phyloP scores from a whole-genome alignment of 2,888 invertebrate genomes.

The Smittia sp. region DNA sequence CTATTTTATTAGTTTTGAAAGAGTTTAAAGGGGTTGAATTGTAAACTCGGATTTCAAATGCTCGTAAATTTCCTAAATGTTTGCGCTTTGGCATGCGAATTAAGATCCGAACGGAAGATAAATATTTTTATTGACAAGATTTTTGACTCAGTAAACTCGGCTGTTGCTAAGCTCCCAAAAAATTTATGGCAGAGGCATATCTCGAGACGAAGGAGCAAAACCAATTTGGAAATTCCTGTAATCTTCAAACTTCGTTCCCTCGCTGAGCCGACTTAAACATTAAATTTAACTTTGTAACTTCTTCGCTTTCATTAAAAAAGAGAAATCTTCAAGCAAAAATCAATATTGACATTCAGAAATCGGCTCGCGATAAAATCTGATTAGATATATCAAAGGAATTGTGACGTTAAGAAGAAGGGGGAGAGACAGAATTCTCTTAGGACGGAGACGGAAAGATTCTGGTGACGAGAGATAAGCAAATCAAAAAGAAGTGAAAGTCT shows the following conservation, averaged over 20 bases:
- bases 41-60: neutral
- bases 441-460: neutral
- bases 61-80: neutral
- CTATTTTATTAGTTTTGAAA: neutral
- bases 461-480: neutral
- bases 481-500: neutral
- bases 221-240: no score
- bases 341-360: neutral
- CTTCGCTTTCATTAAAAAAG: neutral
- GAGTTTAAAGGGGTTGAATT: neutral
- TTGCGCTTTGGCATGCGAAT: neutral
- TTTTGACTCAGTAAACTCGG: no score
- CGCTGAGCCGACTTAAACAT: no score
- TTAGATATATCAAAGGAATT: constrained; percentile 5
- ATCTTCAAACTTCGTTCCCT: no score
- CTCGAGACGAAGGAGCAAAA: no score
- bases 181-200: no score
- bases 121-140: constrained; percentile 1
- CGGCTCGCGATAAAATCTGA: neutral
- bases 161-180: no score
- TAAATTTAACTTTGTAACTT: neutral
- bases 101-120: neutral
- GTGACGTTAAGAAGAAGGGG: neutral
- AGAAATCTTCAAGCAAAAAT: neutral
- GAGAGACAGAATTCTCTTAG: neutral